Base-by-base conservation (phyloP, 1,140 invertebrate genomes). In the Chelonus insularis region DNA sequence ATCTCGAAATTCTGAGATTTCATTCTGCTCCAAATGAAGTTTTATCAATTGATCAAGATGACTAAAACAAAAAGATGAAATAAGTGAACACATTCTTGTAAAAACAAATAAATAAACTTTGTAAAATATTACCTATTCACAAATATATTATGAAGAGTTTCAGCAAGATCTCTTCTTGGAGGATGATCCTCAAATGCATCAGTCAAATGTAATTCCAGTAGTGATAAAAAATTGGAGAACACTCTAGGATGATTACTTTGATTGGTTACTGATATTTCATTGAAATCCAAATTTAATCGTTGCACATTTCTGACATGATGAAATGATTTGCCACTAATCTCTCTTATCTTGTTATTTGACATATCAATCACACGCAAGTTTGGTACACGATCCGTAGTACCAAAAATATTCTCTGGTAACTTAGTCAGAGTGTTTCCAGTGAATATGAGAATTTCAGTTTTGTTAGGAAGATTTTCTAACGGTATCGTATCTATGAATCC, bases 21-120 rank as follows among this genome's bases (percentile, higher is more conserved):
- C 87, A 72, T 93, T 93, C 70, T 91, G 89, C 72, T 92, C 91
- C 55, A 93, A 72, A 78, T 92, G 90, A 0, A 93, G 72, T 68
- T 91, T 91, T 58, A 85, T 84, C 57, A 93, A 72, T 54, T 85
- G 84, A 1, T 82, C 85, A 45, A 92, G 71, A 70, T 88, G 86
- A 61, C 88, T 80, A 34, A 32, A 52, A 1, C 59, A 67, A 18
- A 11, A 57, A 21, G n/a, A n/a, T 59, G 50, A 43, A 25, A 29
- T 56, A 16, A 62, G n/a, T n/a, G n/a, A n/a, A n/a, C n/a, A n/a
- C n/a, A n/a, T n/a, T n/a, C n/a, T n/a, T n/a, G n/a, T n/a, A n/a
- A n/a, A n/a, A n/a, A n/a, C n/a, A n/a, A 63, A 23, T 20, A 18
- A 32, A 39, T n/a, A 56, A 32, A 9, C 1, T 14, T 57, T 2